Conservation (phyloP, 2,113 vertebrate species). For the Callopanchax toddi region DNA sequence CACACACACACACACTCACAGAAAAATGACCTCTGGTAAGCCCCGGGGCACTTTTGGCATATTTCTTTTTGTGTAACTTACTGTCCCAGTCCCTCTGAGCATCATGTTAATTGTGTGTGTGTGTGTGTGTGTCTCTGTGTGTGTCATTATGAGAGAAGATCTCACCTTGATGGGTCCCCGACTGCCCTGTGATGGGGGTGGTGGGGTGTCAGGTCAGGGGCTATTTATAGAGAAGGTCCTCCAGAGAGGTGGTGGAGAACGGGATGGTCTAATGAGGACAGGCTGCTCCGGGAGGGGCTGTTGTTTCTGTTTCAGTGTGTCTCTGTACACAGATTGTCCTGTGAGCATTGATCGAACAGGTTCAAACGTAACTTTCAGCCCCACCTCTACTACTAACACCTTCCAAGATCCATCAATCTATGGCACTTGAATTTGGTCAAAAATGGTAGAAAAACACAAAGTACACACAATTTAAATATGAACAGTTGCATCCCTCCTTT, state of each 20-base stretch:
- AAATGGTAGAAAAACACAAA: slow-evolving; percentile 36
- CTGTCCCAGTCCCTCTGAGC: slow-evolving; percentile 37
- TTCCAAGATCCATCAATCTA: slow-evolving; percentile 64
- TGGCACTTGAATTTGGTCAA: slow-evolving; percentile 73
- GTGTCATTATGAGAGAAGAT: slow-evolving; percentile 37
- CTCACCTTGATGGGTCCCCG: slow-evolving; percentile 66
- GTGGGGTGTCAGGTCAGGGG: slow-evolving; percentile 54
- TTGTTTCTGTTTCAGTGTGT: slow-evolving; percentile 50
- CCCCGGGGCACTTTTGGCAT: slow-evolving; percentile 55
- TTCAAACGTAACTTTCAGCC: slow-evolving; percentile 63
- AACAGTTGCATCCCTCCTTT: slow-evolving; percentile 20
- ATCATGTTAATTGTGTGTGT: slow-evolving; percentile 15
- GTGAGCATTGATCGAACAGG: slow-evolving; percentile 74
- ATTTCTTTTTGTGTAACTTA: slow-evolving; percentile 61
- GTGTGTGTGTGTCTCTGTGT: slow-evolving; percentile 28
- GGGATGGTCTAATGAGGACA: slow-evolving; percentile 76
- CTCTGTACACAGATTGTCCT: slow-evolving; percentile 69
- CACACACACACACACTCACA: slow-evolving; percentile 27
- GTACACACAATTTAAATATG: background rate
- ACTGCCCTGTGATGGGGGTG: slow-evolving; percentile 51
- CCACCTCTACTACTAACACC: slow-evolving; percentile 38
- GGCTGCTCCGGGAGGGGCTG: slow-evolving; percentile 65
- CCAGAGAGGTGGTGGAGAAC: slow-evolving; percentile 51
- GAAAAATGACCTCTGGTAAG: slow-evolving; percentile 59
- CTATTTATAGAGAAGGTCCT: slow-evolving; percentile 72